A percentile compares a stretch with the other conserved stretches of the same genome.
Conservation (phyloP, 2,888 invertebrate genomes). For the Tiphia femorata region DNA sequence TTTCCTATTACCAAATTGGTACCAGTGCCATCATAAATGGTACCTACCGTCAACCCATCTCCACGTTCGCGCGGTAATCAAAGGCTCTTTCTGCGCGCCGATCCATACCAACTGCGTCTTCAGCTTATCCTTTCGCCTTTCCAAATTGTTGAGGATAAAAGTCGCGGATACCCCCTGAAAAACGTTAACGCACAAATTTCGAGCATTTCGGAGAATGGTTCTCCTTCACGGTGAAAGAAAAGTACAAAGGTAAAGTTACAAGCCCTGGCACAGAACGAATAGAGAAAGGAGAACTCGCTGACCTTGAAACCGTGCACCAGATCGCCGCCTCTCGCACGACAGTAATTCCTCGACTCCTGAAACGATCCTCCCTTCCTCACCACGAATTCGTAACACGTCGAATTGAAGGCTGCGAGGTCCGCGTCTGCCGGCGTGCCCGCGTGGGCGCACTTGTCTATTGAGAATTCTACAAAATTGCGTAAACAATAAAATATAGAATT, state of each 20-base stretch:
- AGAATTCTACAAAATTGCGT: conserved; percentile 83
- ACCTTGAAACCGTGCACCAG: conserved; percentile 79
- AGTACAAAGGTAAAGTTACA: conserved; percentile 18
- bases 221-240: not conserved
- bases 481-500: not conserved
- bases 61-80: conserved; percentile 86
- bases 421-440: conserved; percentile 82
- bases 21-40: not conserved
- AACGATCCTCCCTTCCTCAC: conserved; percentile 86
- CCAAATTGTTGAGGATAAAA: conserved; percentile 83
- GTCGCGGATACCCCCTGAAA: conserved; percentile 75
- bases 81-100: conserved; percentile 90
- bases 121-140: conserved; percentile 81
- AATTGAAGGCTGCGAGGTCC: conserved; percentile 84
- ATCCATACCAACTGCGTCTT: conserved; percentile 93
- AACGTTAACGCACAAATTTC: too few species aligned
- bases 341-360: conserved; percentile 83
- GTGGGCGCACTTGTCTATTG: conserved; percentile 85
- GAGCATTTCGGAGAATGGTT: too few species aligned
- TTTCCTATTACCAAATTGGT: not conserved
- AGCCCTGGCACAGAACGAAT: not conserved
- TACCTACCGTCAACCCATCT: conserved; percentile 88
- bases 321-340: conserved; percentile 80
- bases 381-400: conserved; percentile 91
- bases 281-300: not conserved